A percentile compares a stretch with the other conserved stretches of the same genome.
Conservation (phyloP, 1,140 invertebrate genomes). For the Brachionus rotundiformis region DNA sequence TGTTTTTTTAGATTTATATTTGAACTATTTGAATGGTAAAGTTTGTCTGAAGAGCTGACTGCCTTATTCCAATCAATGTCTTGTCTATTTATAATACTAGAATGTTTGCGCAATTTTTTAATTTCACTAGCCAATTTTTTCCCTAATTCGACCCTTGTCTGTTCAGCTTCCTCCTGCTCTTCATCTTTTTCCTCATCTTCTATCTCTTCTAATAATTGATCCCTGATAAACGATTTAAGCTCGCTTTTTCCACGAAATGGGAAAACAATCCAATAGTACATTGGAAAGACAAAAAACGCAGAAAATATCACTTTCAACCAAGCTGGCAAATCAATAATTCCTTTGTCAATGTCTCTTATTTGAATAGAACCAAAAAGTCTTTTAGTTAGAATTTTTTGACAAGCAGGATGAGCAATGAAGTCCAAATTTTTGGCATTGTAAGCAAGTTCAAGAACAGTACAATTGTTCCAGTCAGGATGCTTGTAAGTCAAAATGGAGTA, state of each 20-base stretch:
- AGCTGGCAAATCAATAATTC: slow-evolving; percentile 58
- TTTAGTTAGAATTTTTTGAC: slow-evolving; percentile 64
- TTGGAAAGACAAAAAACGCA: slow-evolving; percentile 64
- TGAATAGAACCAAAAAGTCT: slow-evolving; percentile 61
- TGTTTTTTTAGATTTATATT: background rate
- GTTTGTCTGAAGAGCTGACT: background rate
- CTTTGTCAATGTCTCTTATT: slow-evolving; percentile 61
- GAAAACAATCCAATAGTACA: slow-evolving; percentile 64
- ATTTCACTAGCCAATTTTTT: slow-evolving; percentile 47
- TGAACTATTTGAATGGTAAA: background rate
- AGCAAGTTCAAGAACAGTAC: slow-evolving; percentile 58
- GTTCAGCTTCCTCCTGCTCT: slow-evolving; percentile 32
- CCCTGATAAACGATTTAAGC: background rate
- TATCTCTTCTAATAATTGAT: background rate
- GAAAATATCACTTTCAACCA: slow-evolving; percentile 63
- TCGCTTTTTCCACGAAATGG: slow-evolving; percentile 3
- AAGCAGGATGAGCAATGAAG: slow-evolving; percentile 65
- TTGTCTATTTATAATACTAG: background rate
- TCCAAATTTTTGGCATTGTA: slow-evolving; percentile 58
- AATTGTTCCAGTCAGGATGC: slow-evolving; percentile 62
- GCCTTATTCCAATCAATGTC: slow-evolving; percentile 3
- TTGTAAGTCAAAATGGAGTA: slow-evolving; percentile 60
- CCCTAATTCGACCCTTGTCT: slow-evolving; percentile 23
- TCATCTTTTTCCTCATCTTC: slow-evolving; percentile 43
- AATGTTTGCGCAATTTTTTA: slow-evolving; percentile 49